Evolutionary conservation across 1,140 invertebrate genomes (phyloP), one percentile per base, ranked within the genome.

Genomic region (Pseudobourletiella spinata): DNA sequence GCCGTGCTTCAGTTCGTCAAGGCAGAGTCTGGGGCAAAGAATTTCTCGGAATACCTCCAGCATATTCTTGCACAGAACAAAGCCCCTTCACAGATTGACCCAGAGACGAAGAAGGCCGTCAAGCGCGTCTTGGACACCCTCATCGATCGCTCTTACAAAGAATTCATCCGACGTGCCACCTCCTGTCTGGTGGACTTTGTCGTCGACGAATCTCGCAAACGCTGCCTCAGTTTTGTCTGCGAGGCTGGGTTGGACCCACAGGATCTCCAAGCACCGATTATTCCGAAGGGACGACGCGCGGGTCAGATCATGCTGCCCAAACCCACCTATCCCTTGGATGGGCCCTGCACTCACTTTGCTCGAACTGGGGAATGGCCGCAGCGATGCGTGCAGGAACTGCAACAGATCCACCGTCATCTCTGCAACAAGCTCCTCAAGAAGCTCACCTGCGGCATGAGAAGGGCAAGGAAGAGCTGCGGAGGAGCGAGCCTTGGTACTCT

Each of bases 281-380:
- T n/a, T 4, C 24, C 26, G 11, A 26, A 26, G 16, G 32, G 28
- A 4, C 20, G 61, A 26, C 28, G 50, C 22, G 20, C 16, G n/a
- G 28, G 35, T 1, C 15, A 29, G 1, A 63, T 63, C 4, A 22
- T 24, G 20, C 24, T 63, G n/a, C 39, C 39, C 14, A 11, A n/a
- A 32, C 61, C 61, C 16, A 6, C 2, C 1, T 55, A 32, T 18
- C 61, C 61, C n/a, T 57, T 50, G 28, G 11, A 22, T 39, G 61
- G 61, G n/a, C 61, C 61, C 25, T 63, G 61, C 20, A 51, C 52
- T 1, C n/a, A 50, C 18, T 57, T 57, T 25, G 52, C 42, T 11
- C 39, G 28, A 30, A 28, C 24, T 22, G 20, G 11, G 20, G 52
- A 63, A 3, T 63, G 61, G 61, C 25, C 25, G 15, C n/a, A 24